Evolutionary conservation across 2,113 vertebrate species (phyloP).

Genomic region (Melanostigma gelatinosum): DNA sequence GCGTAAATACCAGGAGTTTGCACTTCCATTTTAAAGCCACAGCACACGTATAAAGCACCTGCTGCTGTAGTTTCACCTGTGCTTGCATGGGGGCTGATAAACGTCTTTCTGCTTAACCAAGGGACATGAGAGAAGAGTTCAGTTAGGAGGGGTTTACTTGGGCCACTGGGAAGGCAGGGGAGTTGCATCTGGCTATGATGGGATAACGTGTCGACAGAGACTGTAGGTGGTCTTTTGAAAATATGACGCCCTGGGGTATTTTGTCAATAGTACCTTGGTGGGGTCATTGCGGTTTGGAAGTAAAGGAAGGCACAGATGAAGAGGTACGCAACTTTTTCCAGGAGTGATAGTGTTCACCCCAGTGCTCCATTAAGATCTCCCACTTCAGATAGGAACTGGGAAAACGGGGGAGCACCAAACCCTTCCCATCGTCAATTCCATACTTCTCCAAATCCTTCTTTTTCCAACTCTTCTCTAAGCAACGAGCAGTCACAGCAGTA

Average conservation of each 20-base stretch:
- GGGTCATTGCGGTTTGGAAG: slow-evolving; percentile 37
- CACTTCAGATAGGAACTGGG: slow-evolving; percentile 16
- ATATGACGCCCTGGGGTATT: slow-evolving; percentile 35
- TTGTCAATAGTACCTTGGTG: slow-evolving; percentile 19
- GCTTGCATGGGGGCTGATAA: slow-evolving; percentile 36
- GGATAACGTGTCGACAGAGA: slow-evolving; percentile 33
- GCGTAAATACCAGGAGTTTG: slow-evolving; percentile 75
- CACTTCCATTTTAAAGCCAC: slow-evolving; percentile 73
- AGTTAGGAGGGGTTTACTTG: slow-evolving; percentile 14
- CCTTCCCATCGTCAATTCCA: not conserved
- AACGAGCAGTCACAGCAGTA: not conserved
- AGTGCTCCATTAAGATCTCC: slow-evolving; percentile 15
- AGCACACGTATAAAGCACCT: slow-evolving; percentile 76
- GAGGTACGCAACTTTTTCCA: not conserved
- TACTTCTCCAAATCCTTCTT: slow-evolving; percentile 22
- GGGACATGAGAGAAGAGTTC: slow-evolving; percentile 2
- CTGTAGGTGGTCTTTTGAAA: slow-evolving; percentile 38
- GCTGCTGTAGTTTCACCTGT: slow-evolving; percentile 73
- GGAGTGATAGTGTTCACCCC: slow-evolving; percentile 5
- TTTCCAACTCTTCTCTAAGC: slow-evolving; percentile 13
- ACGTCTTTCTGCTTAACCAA: slow-evolving; percentile 8
- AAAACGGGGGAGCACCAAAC: not conserved
- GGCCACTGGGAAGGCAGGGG: slow-evolving; percentile 11
- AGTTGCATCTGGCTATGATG: slow-evolving; percentile 26
- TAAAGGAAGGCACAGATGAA: slow-evolving; percentile 29